Evolutionary conservation across 1,140 invertebrate species (phyloP).

Genomic region (Cydia fagiglandana): DNA sequence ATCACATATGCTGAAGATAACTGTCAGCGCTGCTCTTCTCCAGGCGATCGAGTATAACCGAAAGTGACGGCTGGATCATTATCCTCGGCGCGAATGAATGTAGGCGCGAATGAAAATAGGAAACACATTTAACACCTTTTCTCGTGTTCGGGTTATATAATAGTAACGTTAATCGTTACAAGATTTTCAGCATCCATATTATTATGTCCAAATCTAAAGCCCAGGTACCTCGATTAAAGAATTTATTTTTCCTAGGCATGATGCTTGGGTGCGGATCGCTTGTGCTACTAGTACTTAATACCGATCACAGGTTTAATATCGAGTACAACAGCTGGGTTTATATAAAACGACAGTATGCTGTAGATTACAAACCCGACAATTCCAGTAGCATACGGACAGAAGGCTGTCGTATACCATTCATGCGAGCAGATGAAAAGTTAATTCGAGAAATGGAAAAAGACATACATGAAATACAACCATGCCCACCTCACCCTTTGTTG

Average conservation of each 20-base stretch:
- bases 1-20: neutral
- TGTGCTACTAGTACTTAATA: neutral
- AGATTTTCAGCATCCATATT: neutral
- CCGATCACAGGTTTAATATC: neutral
- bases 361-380: neutral
- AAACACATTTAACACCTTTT: too few relatives aligned
- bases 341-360: neutral
- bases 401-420: conserved; percentile 20
- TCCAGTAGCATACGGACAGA: conserved; percentile 6
- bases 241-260: neutral
- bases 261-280: neutral
- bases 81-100: too few relatives aligned
- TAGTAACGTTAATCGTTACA: too few relatives aligned
- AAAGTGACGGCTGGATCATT: neutral
- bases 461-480: neutral
- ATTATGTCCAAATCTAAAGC: neutral
- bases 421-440: neutral
- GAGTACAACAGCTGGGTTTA: conserved; percentile 1
- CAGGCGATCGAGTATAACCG: neutral
- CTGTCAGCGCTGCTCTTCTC: neutral
- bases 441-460: neutral
- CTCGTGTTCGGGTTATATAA: too few relatives aligned
- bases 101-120: too few relatives aligned
- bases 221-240: neutral
- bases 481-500: neutral